phyloP scores from a whole-genome alignment of 1,140 invertebrate genomes.

The Lepidurus arcticus region DNA sequence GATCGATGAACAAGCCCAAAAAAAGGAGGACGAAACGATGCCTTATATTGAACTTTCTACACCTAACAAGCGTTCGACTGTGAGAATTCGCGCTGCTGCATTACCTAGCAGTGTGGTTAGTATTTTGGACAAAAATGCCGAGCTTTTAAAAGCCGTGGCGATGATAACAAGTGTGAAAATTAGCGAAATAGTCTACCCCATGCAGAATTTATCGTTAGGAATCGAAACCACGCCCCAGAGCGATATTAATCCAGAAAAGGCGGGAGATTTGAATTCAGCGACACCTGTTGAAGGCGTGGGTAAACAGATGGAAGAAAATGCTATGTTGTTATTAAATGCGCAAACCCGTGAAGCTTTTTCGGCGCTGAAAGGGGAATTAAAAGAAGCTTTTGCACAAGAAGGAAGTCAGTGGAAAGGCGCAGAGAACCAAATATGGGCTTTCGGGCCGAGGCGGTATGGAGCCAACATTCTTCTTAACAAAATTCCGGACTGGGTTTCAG shows the following conservation, averaged over 20 bases:
- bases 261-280: not conserved
- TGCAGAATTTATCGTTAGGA: not conserved
- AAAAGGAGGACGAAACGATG: slow-evolving; percentile 47
- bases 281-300: not conserved
- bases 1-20: slow-evolving; percentile 53
- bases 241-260: not conserved
- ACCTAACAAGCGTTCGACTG: slow-evolving; percentile 62
- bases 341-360: slow-evolving; percentile 44
- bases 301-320: not conserved
- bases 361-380: slow-evolving; percentile 59
- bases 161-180: slow-evolving; percentile 38
- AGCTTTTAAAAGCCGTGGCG: slow-evolving; percentile 54
- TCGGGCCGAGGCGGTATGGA: slow-evolving; percentile 82
- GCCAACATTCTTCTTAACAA: slow-evolving; percentile 82
- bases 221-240: not conserved
- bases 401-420: slow-evolving; percentile 53
- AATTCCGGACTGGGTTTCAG: slow-evolving; percentile 25
- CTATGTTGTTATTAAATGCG: slow-evolving; percentile 6
- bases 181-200: not conserved
- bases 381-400: slow-evolving; percentile 54
- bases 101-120: slow-evolving; percentile 66
- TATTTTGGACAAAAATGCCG: slow-evolving; percentile 58
- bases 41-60: slow-evolving; percentile 57
- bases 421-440: slow-evolving; percentile 76
- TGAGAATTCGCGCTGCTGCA: slow-evolving; percentile 72